Base-by-base conservation (phyloP, 1,140 invertebrate species). In the Laupala kohalensis region DNA sequence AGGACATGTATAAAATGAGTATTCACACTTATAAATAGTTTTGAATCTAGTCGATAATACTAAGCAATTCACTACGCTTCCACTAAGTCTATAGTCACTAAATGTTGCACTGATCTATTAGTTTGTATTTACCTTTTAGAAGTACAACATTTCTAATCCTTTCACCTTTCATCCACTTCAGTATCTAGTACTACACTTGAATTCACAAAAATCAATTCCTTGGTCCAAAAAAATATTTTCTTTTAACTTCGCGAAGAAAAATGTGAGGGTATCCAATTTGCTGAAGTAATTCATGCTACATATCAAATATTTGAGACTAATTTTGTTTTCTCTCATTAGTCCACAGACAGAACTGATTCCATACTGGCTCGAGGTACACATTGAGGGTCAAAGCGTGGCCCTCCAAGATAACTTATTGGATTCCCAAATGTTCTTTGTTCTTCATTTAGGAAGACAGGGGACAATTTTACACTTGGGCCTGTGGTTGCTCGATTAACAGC, bases 351-450 rank as follows among this genome's bases (percentile, higher is more conserved):
- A 74, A 90, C 81, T 70, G 89, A 90, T 79, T 90, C 88, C 75
- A 88, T 81, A 75, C 88, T 90, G 71, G 81, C 83, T 77, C 83
- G 80, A 68, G 62, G 63, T 12, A 69, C 71, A 76, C 84, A 84
- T 72, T 80, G 81, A 69, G 81, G 75, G 62, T 81, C 79, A 74
- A 88, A 79, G 75, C 82, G 81, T 25, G 87, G 86, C 75, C 87
- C 87, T 68, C 87, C 88, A 72, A 90, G 82, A 79, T 90, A 90
- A 80, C 88, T 90, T 76, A 91, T 81, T 63, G 89, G 89, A 81
- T 89, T 89, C 74, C 80, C 82, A 78, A 87, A 90, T 73, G 84
- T 86, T 72, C 89, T 82, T 73, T 82, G 82, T 37, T 82, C 78
- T 28, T 84, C 81, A 63, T 81, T 81, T 13, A 87, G 76, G 78